phyloP scores from a whole-genome alignment of 2,113 vertebrate species.

The Hyperoodon ampullatus region DNA sequence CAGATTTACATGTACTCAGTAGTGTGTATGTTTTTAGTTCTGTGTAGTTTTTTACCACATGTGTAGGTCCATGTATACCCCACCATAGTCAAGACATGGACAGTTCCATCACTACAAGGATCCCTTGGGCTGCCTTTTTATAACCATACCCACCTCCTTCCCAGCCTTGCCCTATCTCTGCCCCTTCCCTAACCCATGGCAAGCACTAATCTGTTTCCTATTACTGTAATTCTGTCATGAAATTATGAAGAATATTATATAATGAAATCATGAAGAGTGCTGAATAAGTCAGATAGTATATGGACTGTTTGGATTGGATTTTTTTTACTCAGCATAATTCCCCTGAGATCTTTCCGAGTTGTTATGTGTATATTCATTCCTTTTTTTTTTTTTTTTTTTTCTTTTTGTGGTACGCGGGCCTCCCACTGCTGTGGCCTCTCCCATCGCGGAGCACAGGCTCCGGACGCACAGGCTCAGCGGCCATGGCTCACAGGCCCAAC shows the following conservation, averaged over 20 bases:
- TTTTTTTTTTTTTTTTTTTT: not conserved
- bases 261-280: not conserved
- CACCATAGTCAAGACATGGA: not conserved
- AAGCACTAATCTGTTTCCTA: not conserved
- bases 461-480: too few relatives aligned
- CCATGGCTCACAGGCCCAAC: too few relatives aligned
- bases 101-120: not conserved
- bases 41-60: not conserved
- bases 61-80: not conserved
- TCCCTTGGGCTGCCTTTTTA: not conserved
- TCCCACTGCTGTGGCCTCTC: too few relatives aligned
- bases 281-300: not conserved
- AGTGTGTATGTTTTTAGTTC: not conserved
- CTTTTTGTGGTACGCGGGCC: too few relatives aligned
- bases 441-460: too few relatives aligned
- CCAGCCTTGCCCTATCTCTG: not conserved
- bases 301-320: not conserved
- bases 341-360: not conserved
- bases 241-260: not conserved
- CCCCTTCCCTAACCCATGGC: not conserved
- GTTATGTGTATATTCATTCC: not conserved
- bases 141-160: not conserved
- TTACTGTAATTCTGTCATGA: not conserved
- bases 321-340: not conserved
- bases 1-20: not conserved